Evolutionary conservation across 37 sponge, comb jelly and placozoan species (phyloP).

Genomic region (Theonella swinhoei): DNA sequence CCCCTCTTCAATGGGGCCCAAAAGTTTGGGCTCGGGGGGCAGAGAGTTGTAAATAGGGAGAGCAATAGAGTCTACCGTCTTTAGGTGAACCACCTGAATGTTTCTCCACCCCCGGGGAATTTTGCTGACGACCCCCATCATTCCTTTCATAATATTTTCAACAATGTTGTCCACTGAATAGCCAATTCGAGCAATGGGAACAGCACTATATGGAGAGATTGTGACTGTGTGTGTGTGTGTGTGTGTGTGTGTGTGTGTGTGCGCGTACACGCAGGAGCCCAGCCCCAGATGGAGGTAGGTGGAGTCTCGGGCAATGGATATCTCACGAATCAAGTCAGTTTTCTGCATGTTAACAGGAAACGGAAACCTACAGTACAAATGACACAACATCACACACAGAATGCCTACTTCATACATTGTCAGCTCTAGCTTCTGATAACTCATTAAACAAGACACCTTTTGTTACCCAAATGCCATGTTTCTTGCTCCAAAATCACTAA

Average conservation of each 20-base stretch:
- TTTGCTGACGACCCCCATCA: slow-evolving; percentile 17
- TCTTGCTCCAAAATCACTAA: too few relatives aligned
- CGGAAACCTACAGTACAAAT: slow-evolving; percentile 55
- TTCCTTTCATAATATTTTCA: slow-evolving; percentile 47
- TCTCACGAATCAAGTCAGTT: slow-evolving; percentile 55
- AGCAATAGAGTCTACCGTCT: slow-evolving; percentile 71
- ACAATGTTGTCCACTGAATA: slow-evolving; percentile 25
- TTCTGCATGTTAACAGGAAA: slow-evolving; percentile 74
- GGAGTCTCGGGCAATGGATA: slow-evolving; percentile 48
- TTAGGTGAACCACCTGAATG: slow-evolving; percentile 75
- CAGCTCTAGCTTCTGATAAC: too few relatives aligned
- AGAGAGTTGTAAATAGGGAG: slow-evolving; percentile 77
- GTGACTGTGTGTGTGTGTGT: neutral
- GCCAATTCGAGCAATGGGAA: slow-evolving; percentile 60
- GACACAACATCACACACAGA: too few relatives aligned
- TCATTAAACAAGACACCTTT: too few relatives aligned
- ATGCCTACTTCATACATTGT: too few relatives aligned
- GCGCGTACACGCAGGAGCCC: slow-evolving; percentile 75
- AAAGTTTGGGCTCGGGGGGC: slow-evolving; percentile 28
- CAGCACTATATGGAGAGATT: slow-evolving; percentile 36
- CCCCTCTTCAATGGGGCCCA: neutral
- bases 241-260: neutral
- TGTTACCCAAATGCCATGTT: too few relatives aligned
- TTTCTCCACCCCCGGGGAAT: slow-evolving; percentile 69
- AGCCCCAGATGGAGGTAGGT: slow-evolving; percentile 67